Conservation (phyloP, 2,888 invertebrate species). For the Griposia aprilina region DNA sequence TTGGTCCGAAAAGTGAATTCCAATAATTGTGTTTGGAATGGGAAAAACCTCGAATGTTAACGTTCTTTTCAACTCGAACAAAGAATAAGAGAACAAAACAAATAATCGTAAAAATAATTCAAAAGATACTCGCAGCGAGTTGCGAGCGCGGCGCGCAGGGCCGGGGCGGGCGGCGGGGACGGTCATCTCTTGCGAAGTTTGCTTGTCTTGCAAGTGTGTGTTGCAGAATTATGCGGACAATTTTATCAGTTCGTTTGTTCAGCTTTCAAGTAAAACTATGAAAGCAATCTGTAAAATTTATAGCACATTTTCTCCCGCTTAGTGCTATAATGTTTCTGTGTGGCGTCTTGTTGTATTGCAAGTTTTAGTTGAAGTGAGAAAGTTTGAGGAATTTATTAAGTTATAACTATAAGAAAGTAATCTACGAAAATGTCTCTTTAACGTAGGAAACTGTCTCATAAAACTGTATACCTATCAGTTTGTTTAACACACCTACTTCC, state of each 20-base stretch:
- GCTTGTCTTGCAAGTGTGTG: slow-evolving; percentile 46
- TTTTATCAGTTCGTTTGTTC: slow-evolving; percentile 52
- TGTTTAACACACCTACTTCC: not conserved
- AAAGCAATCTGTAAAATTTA: slow-evolving; percentile 49
- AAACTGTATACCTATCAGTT: not conserved
- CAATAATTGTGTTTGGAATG: slow-evolving; percentile 60
- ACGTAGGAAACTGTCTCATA: not conserved
- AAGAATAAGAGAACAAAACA: slow-evolving; percentile 42
- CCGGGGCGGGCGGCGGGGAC: not conserved
- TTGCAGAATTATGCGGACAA: slow-evolving; percentile 50
- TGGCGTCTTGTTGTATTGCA: slow-evolving; percentile 12
- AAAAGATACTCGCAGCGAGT: not conserved
- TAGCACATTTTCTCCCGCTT: slow-evolving; percentile 31
- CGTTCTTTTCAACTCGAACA: slow-evolving; percentile 34
- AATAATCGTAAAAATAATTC: slow-evolving; percentile 43
- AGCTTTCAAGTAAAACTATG: slow-evolving; percentile 52
- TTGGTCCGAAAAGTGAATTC: slow-evolving; percentile 61
- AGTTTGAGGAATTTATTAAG: slow-evolving; percentile 2
- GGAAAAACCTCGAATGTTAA: slow-evolving; percentile 37
- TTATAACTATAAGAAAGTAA: not conserved
- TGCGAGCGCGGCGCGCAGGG: not conserved
- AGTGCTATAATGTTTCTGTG: slow-evolving; percentile 30
- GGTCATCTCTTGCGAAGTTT: slow-evolving; percentile 24
- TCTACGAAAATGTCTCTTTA: not conserved
- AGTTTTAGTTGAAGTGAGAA: slow-evolving; percentile 21